Evolutionary conservation across 2,888 invertebrate species (phyloP), one percentile per base, ranked within the genome.

Genomic region (Dromius quadrimaculatus): DNA sequence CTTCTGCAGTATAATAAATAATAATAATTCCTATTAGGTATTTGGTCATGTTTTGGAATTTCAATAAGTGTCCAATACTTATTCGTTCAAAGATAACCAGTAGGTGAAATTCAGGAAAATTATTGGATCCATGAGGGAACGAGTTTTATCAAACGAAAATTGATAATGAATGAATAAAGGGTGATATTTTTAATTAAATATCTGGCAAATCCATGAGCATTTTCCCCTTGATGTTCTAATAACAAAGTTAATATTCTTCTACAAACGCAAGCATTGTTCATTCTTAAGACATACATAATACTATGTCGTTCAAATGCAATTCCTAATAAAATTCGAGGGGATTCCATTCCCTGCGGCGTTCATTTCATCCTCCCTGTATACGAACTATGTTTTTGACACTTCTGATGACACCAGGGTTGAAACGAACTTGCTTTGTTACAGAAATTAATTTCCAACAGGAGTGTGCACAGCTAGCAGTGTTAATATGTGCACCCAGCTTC

Each of bases 201-300:
- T 13, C 28, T 13, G 22, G 47, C 28, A 28, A 54, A 54, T 54
- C 15, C 28, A 54, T 28, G 41, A 41, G 41, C 41, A 1, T 17
- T 2, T 28, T 17, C 50, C 50, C 15, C 23, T 47, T 47, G n/a
- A 47, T 47, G 20, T 23, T n/a, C 23, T 28, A 54, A 54, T 54
- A 54, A 54, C 50, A 54, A 54, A 54, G 50, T 54, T 54, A 54
- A 54, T 54, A 54, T 28, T 28, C 23, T 54, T 8, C 50, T 20
- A 47, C 47, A 54, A 54, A 23, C 50, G 41, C 41, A 41, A 15
- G 15, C 15, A 41, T 41, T 28, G 50, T 54, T 28, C 47, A 47
- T 47, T 47, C 20, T 3, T n/a, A 45, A 45, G 47, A 28, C 50
- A 15, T n/a, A 23, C 23, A 28, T 13, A 23, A 41, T 41, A 15